Percentiles rank a stretch among this genome's conserved stretches.
Conservation (phyloP, 2,888 invertebrate genomes). For the Drosophila kokeensis region DNA sequence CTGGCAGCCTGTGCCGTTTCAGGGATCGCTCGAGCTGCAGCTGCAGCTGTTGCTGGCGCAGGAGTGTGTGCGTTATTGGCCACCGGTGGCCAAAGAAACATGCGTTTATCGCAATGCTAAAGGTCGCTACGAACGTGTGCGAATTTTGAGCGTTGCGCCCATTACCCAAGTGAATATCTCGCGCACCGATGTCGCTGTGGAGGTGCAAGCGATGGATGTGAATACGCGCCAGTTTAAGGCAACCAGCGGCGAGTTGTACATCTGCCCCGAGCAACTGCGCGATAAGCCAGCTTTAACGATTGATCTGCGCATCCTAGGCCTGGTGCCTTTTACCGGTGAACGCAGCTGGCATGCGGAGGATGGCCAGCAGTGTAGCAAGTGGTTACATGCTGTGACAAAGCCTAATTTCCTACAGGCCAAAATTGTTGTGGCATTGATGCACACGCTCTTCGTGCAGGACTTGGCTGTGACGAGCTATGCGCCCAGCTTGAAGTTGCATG, state of each 20-base stretch:
- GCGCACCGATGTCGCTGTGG: constrained; percentile 34
- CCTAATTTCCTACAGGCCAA: constrained; percentile 58
- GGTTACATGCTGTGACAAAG: constrained; percentile 28
- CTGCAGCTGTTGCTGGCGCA: constrained; percentile 19
- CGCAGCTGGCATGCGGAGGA: constrained; percentile 46
- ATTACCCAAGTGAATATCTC: constrained; percentile 46
- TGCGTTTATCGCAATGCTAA: constrained; percentile 34
- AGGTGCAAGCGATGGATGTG: constrained; percentile 57
- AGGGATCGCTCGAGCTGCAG: constrained; percentile 19
- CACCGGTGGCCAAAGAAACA: constrained; percentile 40
- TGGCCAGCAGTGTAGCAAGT: constrained; percentile 6
- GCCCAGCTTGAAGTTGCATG: constrained; percentile 23
- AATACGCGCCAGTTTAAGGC: constrained; percentile 57
- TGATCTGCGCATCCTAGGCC: constrained; percentile 56
- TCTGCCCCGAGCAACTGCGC: constrained; percentile 44
- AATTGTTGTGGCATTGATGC: constrained; percentile 33
- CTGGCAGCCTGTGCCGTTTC: constrained; percentile 18
- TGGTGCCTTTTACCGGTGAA: constrained; percentile 57
- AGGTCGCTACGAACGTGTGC: constrained; percentile 51
- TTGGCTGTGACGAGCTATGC: constrained; percentile 47
- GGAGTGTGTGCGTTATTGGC: constrained; percentile 54
- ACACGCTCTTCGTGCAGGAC: constrained; percentile 53
- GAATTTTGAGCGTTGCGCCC: constrained; percentile 43
- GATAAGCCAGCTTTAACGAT: constrained; percentile 30
- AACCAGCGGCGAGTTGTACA: constrained; percentile 35